phyloP scores from a whole-genome alignment of 2,797 vertebrate species.

The Novumbra hubbsi region DNA sequence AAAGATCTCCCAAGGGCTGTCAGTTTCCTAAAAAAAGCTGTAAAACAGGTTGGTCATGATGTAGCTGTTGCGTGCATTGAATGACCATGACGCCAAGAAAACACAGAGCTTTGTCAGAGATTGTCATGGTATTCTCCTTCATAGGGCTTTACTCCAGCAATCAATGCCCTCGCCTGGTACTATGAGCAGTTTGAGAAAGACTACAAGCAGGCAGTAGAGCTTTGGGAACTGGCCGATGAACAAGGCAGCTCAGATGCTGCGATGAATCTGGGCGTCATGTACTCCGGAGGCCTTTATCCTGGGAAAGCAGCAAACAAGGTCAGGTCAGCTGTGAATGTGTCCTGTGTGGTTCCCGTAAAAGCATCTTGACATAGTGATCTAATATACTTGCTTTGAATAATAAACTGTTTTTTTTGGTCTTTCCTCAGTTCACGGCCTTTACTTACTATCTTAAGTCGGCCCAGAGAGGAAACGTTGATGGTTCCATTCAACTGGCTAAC shows the following conservation, averaged over 20 bases:
- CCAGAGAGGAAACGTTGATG: slow-evolving; percentile 68
- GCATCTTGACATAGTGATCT: not conserved
- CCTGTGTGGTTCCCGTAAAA: not conserved
- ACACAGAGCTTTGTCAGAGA: not conserved
- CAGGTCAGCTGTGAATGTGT: slow-evolving; percentile 4
- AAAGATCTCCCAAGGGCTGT: slow-evolving; percentile 73
- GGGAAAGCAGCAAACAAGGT: slow-evolving; percentile 67
- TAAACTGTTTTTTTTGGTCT: slow-evolving; percentile 3
- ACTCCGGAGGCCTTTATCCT: slow-evolving; percentile 74
- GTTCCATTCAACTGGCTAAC: slow-evolving; percentile 63
- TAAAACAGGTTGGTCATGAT: slow-evolving; percentile 62
- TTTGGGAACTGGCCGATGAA: slow-evolving; percentile 77
- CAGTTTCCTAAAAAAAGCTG: slow-evolving; percentile 73
- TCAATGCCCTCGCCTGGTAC: slow-evolving; percentile 81
- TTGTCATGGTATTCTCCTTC: not conserved
- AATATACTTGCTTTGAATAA: not conserved
- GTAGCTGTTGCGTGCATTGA: too few relatives aligned
- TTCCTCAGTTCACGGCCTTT: slow-evolving; percentile 71
- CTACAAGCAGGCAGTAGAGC: slow-evolving; percentile 67
- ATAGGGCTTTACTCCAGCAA: slow-evolving; percentile 74
- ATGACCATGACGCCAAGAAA: not conserved
- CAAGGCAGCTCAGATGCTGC: slow-evolving; percentile 72
- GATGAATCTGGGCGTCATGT: slow-evolving; percentile 75
- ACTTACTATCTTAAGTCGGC: slow-evolving; percentile 74
- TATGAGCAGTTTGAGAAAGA: slow-evolving; percentile 73